These are phyloP conservation scores for Crenuchus spilurus DNA, from an alignment of 2,797 vertebrate species.

Conservation along the genomic window DNA sequence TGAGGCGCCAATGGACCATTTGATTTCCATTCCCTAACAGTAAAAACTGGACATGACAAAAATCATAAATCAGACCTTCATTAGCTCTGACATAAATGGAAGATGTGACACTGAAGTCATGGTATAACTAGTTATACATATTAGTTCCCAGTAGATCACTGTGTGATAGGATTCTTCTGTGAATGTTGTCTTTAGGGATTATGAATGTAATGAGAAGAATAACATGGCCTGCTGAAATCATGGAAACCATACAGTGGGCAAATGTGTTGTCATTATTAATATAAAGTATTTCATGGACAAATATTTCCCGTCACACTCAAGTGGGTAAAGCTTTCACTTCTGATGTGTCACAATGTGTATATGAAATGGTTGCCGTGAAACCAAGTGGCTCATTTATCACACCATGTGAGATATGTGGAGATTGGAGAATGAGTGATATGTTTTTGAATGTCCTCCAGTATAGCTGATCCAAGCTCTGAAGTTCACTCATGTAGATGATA, in stretches of 20 bases:
- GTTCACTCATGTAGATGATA: not conserved
- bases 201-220: constrained; percentile 46
- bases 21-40: not conserved
- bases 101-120: constrained; percentile 23
- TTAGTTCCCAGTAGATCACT: constrained; percentile 7
- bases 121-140: constrained; percentile 2
- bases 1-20: not conserved
- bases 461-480: constrained; percentile 2
- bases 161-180: constrained; percentile 28
- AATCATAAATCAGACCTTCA: constrained; percentile 8
- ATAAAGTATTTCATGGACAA: constrained; percentile 10
- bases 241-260: constrained; percentile 30
- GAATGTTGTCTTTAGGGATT: constrained; percentile 21
- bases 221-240: constrained; percentile 17
- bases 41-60: constrained; percentile 28
- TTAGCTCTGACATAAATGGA: constrained; percentile 4
- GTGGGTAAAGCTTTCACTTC: constrained; percentile 4
- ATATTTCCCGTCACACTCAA: constrained; percentile 37
- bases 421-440: not conserved
- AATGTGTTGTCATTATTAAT: constrained; percentile 35
- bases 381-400: not conserved
- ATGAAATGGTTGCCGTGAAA: not conserved
- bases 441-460: constrained; percentile 5
- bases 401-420: not conserved
- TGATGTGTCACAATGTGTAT: constrained; percentile 12